phyloP scores from a whole-genome alignment of 2,113 vertebrate species.

The Leptocoma aspasia region DNA sequence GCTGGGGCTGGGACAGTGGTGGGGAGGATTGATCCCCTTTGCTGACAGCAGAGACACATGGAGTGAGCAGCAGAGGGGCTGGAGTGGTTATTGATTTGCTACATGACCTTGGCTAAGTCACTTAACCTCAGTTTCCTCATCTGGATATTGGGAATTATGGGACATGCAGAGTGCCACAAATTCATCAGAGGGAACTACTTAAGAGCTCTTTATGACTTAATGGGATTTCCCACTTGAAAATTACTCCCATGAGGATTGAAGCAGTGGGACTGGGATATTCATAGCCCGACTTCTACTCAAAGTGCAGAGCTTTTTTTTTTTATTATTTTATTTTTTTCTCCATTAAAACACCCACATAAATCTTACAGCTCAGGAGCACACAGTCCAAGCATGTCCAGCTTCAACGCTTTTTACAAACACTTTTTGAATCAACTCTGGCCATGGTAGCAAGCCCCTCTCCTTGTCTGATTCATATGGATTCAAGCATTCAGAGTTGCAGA shows the following conservation, averaged over 20 bases:
- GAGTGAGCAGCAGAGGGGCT: neutral
- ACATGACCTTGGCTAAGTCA: neutral
- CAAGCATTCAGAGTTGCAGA: neutral
- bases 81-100: slow-evolving; percentile 41
- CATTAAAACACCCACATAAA: neutral
- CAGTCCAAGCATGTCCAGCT: neutral
- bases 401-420: neutral
- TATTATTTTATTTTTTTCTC: fast-evolving
- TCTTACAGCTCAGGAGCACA: neutral
- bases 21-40: neutral
- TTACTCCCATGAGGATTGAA: neutral
- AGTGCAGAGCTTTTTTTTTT: neutral
- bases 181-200: slow-evolving; percentile 35
- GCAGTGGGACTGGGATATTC: neutral
- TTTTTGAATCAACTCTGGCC: neutral
- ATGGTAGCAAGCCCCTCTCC: neutral
- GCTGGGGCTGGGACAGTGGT: neutral
- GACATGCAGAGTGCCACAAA: slow-evolving; percentile 33
- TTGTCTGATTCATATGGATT: neutral
- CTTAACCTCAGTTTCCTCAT: slow-evolving; percentile 49
- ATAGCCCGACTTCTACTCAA: neutral
- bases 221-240: slow-evolving; percentile 45
- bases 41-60: neutral
- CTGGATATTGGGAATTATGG: slow-evolving; percentile 21
- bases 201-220: slow-evolving; percentile 44